Conservation (phyloP, 2,888 invertebrate genomes). For the Allygus modestus region DNA sequence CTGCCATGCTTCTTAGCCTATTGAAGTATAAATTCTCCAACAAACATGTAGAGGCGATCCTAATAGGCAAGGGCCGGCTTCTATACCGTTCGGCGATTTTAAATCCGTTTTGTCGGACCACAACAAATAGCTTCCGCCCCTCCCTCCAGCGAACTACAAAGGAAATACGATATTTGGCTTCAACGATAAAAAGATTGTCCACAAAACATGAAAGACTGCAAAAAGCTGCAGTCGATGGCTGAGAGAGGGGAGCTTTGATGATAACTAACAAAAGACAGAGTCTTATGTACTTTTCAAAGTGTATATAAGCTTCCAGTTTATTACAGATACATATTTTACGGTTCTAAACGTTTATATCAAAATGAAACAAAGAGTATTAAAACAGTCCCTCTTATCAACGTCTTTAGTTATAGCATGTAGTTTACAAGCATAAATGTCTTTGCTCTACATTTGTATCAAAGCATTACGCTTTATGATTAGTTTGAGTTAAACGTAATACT, state of each 20-base stretch:
- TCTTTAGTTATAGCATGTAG: too few species aligned
- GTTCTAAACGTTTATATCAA: too few species aligned
- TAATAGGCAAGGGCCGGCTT: slow-evolving; percentile 16
- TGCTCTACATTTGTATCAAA: too few species aligned
- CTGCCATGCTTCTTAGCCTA: neutral
- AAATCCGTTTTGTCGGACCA: slow-evolving; percentile 56
- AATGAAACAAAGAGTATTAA: too few species aligned
- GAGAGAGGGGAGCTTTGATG: slow-evolving; percentile 46
- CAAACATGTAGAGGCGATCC: slow-evolving; percentile 21
- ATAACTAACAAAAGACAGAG: slow-evolving; percentile 26
- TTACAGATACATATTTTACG: too few species aligned
- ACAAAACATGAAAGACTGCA: slow-evolving; percentile 56
- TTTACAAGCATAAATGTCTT: too few species aligned
- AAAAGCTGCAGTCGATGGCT: slow-evolving; percentile 49
- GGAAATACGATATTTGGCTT: slow-evolving; percentile 59
- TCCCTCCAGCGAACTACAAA: slow-evolving; percentile 27
- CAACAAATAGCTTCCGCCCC: slow-evolving; percentile 56
- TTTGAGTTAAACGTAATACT: too few species aligned
- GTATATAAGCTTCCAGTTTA: slow-evolving; percentile 6
- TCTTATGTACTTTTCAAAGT: slow-evolving; percentile 32
- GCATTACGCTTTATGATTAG: too few species aligned
- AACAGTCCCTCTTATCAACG: too few species aligned
- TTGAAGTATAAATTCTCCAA: neutral
- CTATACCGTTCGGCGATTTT: slow-evolving; percentile 24
- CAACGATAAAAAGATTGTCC: slow-evolving; percentile 59